Evolutionary conservation across 2,888 invertebrate species (phyloP), one percentile per base, ranked within the genome.

Genomic region (Epinotia nisella): DNA sequence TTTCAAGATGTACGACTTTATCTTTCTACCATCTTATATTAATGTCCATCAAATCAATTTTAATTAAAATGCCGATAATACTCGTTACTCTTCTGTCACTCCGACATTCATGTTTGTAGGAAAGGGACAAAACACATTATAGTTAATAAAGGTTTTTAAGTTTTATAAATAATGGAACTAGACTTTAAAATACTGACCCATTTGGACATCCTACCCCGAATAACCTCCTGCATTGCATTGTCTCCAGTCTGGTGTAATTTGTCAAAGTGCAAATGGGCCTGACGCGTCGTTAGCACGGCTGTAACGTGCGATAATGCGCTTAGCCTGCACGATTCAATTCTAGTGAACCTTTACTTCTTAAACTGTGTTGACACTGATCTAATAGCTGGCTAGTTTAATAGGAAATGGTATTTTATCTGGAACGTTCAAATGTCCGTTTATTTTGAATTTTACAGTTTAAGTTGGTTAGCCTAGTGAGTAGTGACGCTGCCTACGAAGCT

Each of bases 221-320:
- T 11, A 13, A 41, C 19, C 19, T 39, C 10, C 5, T 13, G 58
- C 53, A 53, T 19, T 55, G 29, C 17, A 64, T 64, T 64, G 65
- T 21, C 53, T 61, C 21, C 41, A 53, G 53, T 55, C 55, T 4
- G 19, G n/a, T 39, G 55, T 55, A 65, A 65, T 65, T 65, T 65
- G 65, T 65, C 65, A 65, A 53, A 39, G 53, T 65, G 53, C 65
- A 65, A 65, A 55, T 65, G 65, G 21, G 53, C 55, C 53, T 65
- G 65, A 65, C 65, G 65, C 10, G 55, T 55, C 65, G 65, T 65
- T 55, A 39, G 65, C 55, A 11, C 3, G 19, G 39, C 65, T 53
- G 39, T 17, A 65, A 10, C 39, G 15, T 5, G 53, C 55, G 51
- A 64, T 64, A 64, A 64, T 64, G 35, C 35, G 19, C 64, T 65